These are phyloP conservation scores for Nothocercus nigrocapillus DNA, from an alignment of 2,113 vertebrate genomes.

Conservation along the genomic window DNA sequence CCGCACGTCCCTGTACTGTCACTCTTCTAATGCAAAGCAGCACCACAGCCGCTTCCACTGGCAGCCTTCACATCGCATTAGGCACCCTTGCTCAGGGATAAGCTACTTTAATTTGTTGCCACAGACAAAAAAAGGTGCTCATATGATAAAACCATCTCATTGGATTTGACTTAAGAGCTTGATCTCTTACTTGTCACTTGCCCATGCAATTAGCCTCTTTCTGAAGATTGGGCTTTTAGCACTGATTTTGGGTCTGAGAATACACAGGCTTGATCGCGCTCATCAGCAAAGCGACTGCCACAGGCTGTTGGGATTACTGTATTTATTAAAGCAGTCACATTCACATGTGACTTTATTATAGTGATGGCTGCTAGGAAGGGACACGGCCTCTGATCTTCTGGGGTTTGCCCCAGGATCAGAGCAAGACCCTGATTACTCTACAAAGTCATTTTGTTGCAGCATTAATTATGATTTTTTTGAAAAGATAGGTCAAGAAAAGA, in stretches of 20 bases:
- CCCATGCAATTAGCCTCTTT: background rate
- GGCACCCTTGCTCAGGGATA: background rate
- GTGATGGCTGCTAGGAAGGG: background rate
- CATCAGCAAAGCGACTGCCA: background rate
- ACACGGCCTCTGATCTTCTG: rapidly evolving
- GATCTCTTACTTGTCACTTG: background rate
- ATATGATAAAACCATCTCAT: rapidly evolving
- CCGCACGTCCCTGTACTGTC: rapidly evolving
- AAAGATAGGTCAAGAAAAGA: background rate
- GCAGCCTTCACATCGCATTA: background rate
- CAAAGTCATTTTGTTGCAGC: background rate
- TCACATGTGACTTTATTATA: rapidly evolving
- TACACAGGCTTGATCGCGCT: background rate
- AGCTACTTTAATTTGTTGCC: background rate
- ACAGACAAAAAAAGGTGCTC: background rate
- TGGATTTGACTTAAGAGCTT: background rate
- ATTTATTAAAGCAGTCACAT: background rate
- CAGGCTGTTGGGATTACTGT: background rate
- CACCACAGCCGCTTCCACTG: rapidly evolving
- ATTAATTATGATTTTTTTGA: background rate
- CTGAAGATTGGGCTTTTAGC: rapidly evolving
- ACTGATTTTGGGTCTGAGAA: background rate
- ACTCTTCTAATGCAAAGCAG: background rate
- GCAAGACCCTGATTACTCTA: background rate
- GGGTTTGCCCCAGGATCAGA: background rate